Evolutionary conservation across 2,797 vertebrate genomes (phyloP).

Genomic region (Sebastiscus tertius): DNA sequence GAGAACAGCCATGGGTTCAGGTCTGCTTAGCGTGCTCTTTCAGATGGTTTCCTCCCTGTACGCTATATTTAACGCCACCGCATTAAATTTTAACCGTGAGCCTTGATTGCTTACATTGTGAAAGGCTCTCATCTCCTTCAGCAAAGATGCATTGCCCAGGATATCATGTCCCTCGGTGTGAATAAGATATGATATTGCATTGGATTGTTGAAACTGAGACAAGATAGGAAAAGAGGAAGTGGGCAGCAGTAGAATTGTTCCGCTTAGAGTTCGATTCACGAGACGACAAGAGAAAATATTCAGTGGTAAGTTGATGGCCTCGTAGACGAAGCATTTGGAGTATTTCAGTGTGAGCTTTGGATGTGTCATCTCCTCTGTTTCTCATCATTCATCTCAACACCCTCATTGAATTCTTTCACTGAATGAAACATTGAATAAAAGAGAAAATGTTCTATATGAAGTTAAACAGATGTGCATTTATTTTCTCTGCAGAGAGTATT

Average conservation of each 20-base stretch:
- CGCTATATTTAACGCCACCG: conserved; percentile 70
- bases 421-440: not conserved
- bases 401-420: not conserved
- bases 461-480: not conserved
- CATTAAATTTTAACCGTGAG: conserved; percentile 68
- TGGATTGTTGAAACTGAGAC: conserved; percentile 47
- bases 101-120: conserved; percentile 71
- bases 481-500: conserved; percentile 6
- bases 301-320: not conserved
- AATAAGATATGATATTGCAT: conserved; percentile 63
- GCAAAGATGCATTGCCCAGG: conserved; percentile 53
- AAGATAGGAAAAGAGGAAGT: conserved; percentile 33
- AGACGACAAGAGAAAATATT: conserved; percentile 11
- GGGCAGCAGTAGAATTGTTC: conserved; percentile 3
- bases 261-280: not conserved
- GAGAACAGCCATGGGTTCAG: conserved; percentile 7
- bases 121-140: conserved; percentile 61
- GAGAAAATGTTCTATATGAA: not conserved
- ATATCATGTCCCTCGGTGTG: conserved; percentile 60
- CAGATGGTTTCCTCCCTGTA: conserved; percentile 35
- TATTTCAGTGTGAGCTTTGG: conserved; percentile 9
- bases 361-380: not conserved
- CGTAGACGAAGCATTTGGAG: not conserved
- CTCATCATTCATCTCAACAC: not conserved
- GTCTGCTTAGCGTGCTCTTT: conserved; percentile 42